Evolutionary conservation across 2,797 vertebrate species (phyloP).

Genomic region (Lemur catta): DNA sequence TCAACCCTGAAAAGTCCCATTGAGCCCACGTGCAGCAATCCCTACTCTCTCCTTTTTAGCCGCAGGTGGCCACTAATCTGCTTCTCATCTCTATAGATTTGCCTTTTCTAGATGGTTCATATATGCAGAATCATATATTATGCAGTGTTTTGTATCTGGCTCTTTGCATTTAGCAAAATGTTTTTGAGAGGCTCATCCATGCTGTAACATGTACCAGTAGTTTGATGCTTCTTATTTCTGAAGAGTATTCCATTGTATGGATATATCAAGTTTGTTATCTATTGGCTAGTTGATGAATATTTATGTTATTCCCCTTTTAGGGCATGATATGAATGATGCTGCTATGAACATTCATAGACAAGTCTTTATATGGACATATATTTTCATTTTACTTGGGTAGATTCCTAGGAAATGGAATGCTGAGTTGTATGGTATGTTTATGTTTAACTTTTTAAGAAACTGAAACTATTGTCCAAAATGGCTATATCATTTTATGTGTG

Average conservation of each 20-base stretch:
- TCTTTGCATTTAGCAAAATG: background rate
- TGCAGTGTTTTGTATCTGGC: background rate
- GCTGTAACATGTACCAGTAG: background rate
- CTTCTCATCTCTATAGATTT: background rate
- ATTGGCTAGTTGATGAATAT: background rate
- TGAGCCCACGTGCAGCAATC: background rate
- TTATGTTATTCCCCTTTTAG: background rate
- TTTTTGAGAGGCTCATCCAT: background rate
- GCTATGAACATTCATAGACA: background rate
- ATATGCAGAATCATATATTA: background rate
- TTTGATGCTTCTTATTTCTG: background rate
- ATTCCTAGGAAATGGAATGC: background rate
- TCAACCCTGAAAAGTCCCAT: background rate
- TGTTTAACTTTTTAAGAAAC: background rate
- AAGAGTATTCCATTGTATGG: background rate
- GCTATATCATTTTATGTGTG: background rate
- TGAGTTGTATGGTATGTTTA: background rate
- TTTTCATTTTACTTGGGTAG: constrained; percentile 22
- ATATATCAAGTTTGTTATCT: background rate
- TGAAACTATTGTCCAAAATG: background rate
- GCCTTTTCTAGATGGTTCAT: background rate
- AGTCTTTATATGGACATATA: background rate
- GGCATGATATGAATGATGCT: background rate
- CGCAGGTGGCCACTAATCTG: background rate
- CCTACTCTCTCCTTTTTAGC: background rate